phyloP scores from a whole-genome alignment of 2,113 vertebrate genomes.

The Sturnira hondurensis region DNA sequence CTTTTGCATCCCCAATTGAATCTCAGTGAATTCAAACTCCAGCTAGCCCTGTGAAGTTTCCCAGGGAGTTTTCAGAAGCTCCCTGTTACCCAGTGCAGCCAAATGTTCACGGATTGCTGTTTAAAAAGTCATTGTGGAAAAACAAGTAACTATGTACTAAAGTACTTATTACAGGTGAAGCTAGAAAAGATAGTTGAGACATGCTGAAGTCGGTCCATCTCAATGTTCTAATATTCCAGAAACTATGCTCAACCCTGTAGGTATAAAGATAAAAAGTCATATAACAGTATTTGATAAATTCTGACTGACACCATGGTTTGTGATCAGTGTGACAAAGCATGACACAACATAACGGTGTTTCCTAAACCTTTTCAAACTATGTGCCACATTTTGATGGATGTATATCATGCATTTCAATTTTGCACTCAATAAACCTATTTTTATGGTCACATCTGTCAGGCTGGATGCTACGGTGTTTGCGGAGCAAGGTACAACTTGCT shows the following conservation, averaged over 20 bases:
- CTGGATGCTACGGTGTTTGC: conserved; percentile 19
- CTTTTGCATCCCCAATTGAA: neutral
- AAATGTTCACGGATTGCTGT: neutral
- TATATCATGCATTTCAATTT: conserved; percentile 47
- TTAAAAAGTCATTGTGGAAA: neutral
- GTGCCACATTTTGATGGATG: conserved; percentile 13
- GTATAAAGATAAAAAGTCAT: neutral
- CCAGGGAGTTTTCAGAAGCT: neutral
- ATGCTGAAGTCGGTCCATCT: neutral
- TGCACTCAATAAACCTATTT: conserved; percentile 1
- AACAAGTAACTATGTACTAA: neutral
- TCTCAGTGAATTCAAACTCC: neutral
- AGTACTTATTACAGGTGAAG: neutral
- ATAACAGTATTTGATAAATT: neutral
- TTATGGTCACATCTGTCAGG: conserved; percentile 48
- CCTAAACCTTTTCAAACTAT: neutral
- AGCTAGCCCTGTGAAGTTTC: neutral
- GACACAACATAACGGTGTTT: neutral
- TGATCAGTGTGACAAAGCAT: neutral
- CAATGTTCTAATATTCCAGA: neutral
- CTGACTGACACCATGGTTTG: neutral
- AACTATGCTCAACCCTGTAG: neutral
- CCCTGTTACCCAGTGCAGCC: too few species aligned
- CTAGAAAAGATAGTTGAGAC: neutral
- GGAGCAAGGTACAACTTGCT: conserved; percentile 42